Base-by-base conservation (phyloP, 2,888 invertebrate genomes). In the Mechanitis mazaeus region DNA sequence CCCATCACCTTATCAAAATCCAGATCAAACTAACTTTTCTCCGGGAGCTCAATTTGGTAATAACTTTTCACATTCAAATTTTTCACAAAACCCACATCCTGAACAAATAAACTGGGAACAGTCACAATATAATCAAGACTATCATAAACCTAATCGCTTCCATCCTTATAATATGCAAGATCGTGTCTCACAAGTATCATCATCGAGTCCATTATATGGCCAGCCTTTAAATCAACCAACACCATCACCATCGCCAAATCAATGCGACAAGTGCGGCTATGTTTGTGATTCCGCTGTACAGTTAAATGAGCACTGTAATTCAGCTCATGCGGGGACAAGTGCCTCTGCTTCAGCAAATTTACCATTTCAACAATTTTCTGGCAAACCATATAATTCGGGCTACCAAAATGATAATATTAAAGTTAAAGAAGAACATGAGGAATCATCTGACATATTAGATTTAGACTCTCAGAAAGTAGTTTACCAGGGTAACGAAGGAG, bases 381-480 rank as follows among this genome's bases (percentile, higher is more conserved):
- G 85, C 58, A 91, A 91, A 71, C 85, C 87, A 66, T 91, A 88
- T 69, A 89, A 81, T 74, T 68, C 87, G 1, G 81, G 82, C 60
- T 91, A 87, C 72, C 87, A 87, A 70, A 85, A 83, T 70, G 90
- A 92, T 55, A 90, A 80, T 64, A 63, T 80, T 2, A 92, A 92
- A 67, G 72, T 91, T 1, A 94, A 93, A 74, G 92, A 92, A 72
- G 94, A 94, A 74, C 92, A 93, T 57, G 94, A 94, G 74, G 93
- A 94, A 64, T 94, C 94, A 56, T 94, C 94, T 12, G 96, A 97
- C 75, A 95, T 97, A 68, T 90, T 97, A 60, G 97, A 97, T 79
- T 87, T 97, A 65, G 97, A 97, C 79, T 96, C 96, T 1, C 96
- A 97, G 77, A 96, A 96, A 86, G 96, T 97, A 68, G 96, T 97